Base-by-base conservation (phyloP, 2,113 vertebrate species). In the Opisthocomus hoazin region DNA sequence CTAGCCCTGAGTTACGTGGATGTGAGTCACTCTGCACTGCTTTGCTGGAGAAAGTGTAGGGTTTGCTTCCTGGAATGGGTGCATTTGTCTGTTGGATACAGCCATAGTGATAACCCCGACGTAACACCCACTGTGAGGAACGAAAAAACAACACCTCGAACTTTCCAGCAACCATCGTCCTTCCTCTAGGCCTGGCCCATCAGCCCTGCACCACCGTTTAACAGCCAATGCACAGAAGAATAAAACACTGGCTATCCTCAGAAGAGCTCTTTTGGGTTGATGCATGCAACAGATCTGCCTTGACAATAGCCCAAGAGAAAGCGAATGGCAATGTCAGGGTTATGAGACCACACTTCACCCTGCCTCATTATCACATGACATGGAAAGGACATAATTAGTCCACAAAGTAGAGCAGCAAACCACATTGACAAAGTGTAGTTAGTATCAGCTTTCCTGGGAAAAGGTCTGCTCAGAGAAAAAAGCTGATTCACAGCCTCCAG, bases 141-240 rank as follows among this genome's bases (percentile, higher is more conserved):
- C 0, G 0, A 36, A 71, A 70, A 50, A 36, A 2, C 22, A 71
- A 5, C 43, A 17, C 57, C 22, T 10, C 34, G 15, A 70, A 70
- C 36, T 56, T 69, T 12, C 50, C 10, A 37, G 22, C 26, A 32
- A 24, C 21, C 15, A 8, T 63, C 43, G 20, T 84, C 15, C 48
- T 77, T 84, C 15, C 48, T 77, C 26, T 46, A 9, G 22, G 27
- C 12, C 26, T 24, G 30, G 20, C 13, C 41, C 56, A 32, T 36
- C 48, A 64, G 26, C 30, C 56, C 61, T 46, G 39, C 24, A 61
- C 16, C n/a, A 32, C 39, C 46, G 61, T 61, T 53, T 83, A 83
- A 22, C 20, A 36, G n/a, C 24, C 43, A 45, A 57, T 2, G 34
- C 23, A 16, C 23, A 57, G 32, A 34, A 34, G 36, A 71, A 37